These are phyloP conservation scores for Potamarius usumacintae DNA, from an alignment of 2,113 vertebrate species.

Conservation along the genomic window DNA sequence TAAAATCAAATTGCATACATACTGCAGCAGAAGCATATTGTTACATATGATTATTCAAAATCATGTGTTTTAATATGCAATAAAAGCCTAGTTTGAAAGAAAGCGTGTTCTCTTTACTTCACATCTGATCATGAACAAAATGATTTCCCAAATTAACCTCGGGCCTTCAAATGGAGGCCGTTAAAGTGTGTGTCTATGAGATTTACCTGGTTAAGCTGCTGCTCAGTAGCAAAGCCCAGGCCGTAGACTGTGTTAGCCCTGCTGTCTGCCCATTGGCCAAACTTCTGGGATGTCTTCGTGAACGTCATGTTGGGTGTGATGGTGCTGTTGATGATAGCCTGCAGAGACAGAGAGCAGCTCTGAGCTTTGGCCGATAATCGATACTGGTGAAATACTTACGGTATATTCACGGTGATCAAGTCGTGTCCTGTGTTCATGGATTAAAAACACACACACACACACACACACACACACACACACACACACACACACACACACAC, in stretches of 20 bases:
- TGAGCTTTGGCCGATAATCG: not conserved
- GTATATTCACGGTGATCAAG: not conserved
- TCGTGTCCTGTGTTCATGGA: too few relatives aligned
- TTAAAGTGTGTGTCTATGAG: not conserved
- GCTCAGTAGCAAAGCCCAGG: constrained; percentile 91
- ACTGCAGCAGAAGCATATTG: not conserved
- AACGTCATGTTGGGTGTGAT: constrained; percentile 97
- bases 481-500: too few relatives aligned
- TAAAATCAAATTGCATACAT: not conserved
- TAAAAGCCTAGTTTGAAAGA: not conserved
- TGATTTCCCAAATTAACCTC: not conserved
- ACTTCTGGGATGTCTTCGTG: constrained; percentile 97
- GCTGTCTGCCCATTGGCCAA: constrained; percentile 98
- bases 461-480: too few relatives aligned
- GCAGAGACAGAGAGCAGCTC: constrained; percentile 36
- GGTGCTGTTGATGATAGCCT: constrained; percentile 98
- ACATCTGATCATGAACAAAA: not conserved
- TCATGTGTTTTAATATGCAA: constrained; percentile 9
- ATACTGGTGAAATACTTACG: not conserved
- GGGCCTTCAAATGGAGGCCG: not conserved
- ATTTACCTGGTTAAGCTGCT: constrained; percentile 89
- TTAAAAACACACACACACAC: too few relatives aligned
- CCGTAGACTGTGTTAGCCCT: constrained; percentile 94
- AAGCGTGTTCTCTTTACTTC: not conserved
- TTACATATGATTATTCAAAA: constrained; percentile 18